Evolutionary conservation across 2,888 invertebrate genomes (phyloP).

Genomic region (Pandemis corylana): DNA sequence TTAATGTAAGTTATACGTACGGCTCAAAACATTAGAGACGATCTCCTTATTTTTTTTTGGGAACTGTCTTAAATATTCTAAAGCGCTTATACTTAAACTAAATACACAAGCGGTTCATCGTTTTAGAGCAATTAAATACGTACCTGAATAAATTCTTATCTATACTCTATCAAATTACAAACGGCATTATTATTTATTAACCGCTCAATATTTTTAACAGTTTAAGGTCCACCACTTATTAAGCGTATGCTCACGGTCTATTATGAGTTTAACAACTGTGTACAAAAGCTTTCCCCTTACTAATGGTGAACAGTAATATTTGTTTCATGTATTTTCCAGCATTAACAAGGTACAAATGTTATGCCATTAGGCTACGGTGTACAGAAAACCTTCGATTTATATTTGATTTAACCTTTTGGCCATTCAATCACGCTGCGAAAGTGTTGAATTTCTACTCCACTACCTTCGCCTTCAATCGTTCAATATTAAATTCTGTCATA

Average conservation of each 20-base stretch:
- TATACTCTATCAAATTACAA: background rate
- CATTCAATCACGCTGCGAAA: background rate
- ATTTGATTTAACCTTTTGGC: background rate
- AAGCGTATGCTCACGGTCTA: background rate
- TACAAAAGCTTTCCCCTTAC: background rate
- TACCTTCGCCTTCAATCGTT: background rate
- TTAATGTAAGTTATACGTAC: no score
- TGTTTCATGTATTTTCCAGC: no score
- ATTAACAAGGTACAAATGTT: no score
- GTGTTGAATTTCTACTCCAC: background rate
- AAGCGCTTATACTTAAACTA: no score
- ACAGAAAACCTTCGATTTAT: background rate
- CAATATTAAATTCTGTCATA: slow-evolving; percentile 1
- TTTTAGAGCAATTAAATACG: no score
- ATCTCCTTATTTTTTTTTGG: no score
- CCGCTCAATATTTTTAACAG: background rate
- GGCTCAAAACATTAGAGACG: no score
- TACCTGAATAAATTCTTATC: slow-evolving; percentile 1
- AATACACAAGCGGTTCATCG: no score
- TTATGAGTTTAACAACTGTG: slow-evolving; percentile 1
- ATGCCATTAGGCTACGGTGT: background rate
- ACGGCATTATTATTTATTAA: background rate
- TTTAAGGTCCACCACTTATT: background rate
- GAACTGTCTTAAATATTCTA: no score
- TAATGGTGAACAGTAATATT: background rate